Evolutionary conservation across 2,797 vertebrate species (phyloP).

Genomic region (Danio tinwini): DNA sequence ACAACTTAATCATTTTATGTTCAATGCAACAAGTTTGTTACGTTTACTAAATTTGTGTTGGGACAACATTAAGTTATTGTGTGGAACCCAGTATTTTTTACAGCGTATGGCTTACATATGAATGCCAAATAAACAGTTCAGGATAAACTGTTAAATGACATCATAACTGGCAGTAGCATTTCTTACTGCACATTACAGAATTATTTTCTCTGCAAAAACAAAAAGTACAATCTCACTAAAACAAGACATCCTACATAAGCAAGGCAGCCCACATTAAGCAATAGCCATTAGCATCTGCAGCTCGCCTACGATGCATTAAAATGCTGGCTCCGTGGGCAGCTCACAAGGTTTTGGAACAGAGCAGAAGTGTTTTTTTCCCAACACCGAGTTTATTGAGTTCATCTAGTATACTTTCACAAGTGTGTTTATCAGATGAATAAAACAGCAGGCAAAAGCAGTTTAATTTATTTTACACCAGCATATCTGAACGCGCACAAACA

Average conservation of each 20-base stretch:
- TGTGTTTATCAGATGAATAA: constrained; percentile 30
- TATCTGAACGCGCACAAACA: neutral
- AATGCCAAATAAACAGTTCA: too few species aligned
- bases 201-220: too few species aligned
- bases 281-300: constrained; percentile 18
- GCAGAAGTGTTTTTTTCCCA: neutral
- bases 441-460: neutral
- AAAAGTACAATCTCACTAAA: neutral
- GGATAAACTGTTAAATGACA: too few species aligned
- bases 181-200: too few species aligned
- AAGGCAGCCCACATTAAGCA: neutral
- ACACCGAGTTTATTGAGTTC: constrained; percentile 7
- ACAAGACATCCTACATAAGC: neutral
- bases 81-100: too few species aligned
- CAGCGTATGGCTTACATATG: too few species aligned
- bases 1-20: too few species aligned
- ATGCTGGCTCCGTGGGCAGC: constrained; percentile 21
- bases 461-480: neutral
- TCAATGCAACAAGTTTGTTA: too few species aligned
- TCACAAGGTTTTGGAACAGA: constrained; percentile 11
- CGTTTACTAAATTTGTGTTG: too few species aligned
- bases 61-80: too few species aligned
- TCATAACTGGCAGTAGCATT: too few species aligned
- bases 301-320: constrained; percentile 19
- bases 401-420: neutral